Evolutionary conservation across 1,140 invertebrate genomes (phyloP), one percentile per base, ranked within the genome.

Genomic region (Lamellibrachia luymesi): DNA sequence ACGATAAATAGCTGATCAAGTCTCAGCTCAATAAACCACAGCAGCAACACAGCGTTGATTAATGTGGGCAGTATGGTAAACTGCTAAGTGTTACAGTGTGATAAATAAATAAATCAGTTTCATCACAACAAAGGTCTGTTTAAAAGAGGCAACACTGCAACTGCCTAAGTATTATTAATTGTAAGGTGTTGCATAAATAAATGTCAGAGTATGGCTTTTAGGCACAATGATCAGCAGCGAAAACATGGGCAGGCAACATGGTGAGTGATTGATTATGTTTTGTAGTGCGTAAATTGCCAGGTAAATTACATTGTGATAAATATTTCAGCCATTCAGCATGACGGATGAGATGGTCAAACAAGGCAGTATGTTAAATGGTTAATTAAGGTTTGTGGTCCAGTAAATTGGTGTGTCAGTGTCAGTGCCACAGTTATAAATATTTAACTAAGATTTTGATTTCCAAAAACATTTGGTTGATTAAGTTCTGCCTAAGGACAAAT

Each of bases 51-150:
- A 17, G 64, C 64, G 7, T 80, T 80, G 64, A 80, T 80, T 80
- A 80, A 80, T 80, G 64, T 22, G 17, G 13, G 64, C 5, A 4
- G 64, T 80, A 22, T 80, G 64, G 13, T 80, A 80, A 80, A 80
- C 25, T 80, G 64, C 13, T 6, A 80, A 80, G 64, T 80, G 64
- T 80, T 80, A 80, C 64, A 80, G 64, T 17, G 13, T 22, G 64
- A 80, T 80, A 80, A 80, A 80, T 80, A 80, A 80, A 80, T 80
- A 80, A 80, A 80, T 80, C 64, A 80, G 64, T 80, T 80, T 80
- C 64, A 80, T 80, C 64, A 80, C 64, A 80, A 80, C 64, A 80
- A 80, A 80, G 2, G 64, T 80, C 64, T 10, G 64, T 80, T 22
- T 80, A 22, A 80, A 8, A 22, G 64, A 22, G 64, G 25, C 64